These are phyloP conservation scores for Aradus depressus DNA, from an alignment of 2,888 invertebrate genomes.

Conservation along the genomic window DNA sequence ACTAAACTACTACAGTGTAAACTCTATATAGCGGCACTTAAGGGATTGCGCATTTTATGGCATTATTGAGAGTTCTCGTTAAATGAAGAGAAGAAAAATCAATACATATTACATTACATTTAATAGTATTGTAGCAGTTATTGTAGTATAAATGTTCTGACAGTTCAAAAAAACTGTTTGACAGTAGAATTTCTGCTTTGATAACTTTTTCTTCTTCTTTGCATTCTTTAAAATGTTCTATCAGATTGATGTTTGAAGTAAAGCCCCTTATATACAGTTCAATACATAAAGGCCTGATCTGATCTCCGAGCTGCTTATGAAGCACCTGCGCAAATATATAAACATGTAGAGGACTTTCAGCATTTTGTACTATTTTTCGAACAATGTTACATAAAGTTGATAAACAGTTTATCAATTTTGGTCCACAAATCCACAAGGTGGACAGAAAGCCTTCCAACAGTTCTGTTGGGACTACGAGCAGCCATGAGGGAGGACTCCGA, in stretches of 20 bases:
- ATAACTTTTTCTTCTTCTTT: constrained; percentile 43
- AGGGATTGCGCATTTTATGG: too few relatives aligned
- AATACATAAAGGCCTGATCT: constrained; percentile 52
- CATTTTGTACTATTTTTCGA: constrained; percentile 40
- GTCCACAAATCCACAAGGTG: constrained; percentile 35
- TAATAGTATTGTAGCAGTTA: too few relatives aligned
- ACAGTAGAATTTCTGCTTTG: constrained; percentile 44
- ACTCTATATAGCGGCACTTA: too few relatives aligned
- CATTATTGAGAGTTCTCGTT: too few relatives aligned
- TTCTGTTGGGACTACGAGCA: too few relatives aligned
- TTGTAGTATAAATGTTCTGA: constrained; percentile 49
- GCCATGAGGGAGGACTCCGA: too few relatives aligned
- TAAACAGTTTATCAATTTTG: constrained; percentile 32
- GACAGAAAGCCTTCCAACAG: too few relatives aligned
- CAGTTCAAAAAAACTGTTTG: constrained; percentile 52
- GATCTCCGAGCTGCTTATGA: constrained; percentile 41
- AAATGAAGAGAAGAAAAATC: too few relatives aligned
- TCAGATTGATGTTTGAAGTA: constrained; percentile 62
- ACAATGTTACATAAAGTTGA: constrained; percentile 34
- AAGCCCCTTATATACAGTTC: constrained; percentile 62
- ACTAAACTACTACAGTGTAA: too few relatives aligned
- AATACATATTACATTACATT: too few relatives aligned
- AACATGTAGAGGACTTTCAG: constrained; percentile 53
- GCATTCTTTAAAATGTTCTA: constrained; percentile 52
- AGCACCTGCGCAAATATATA: constrained; percentile 50